phyloP scores from a whole-genome alignment of 2,113 vertebrate genomes.

The Parus major region DNA sequence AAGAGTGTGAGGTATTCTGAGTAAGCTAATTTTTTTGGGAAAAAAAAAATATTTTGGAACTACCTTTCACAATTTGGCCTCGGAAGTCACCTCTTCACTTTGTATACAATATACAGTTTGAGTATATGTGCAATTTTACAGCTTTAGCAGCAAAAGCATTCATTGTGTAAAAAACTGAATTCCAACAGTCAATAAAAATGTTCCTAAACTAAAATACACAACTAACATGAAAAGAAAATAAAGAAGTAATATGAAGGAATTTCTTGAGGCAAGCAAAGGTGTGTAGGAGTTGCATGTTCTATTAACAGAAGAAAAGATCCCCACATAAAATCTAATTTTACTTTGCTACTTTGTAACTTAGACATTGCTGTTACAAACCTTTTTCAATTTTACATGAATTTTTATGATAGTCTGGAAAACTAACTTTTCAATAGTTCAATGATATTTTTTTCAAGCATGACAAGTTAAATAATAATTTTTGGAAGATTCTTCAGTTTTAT shows the following conservation, averaged over 20 bases:
- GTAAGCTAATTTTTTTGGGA: not conserved
- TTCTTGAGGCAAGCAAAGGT: not conserved
- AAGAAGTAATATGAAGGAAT: not conserved
- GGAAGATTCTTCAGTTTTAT: not conserved
- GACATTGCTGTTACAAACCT: not conserved
- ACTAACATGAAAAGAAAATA: not conserved
- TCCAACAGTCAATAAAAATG: not conserved
- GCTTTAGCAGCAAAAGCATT: not conserved
- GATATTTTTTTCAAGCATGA: not conserved
- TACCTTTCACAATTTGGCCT: not conserved
- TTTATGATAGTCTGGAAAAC: not conserved
- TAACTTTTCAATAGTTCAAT: not conserved
- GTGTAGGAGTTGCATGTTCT: slow-evolving; percentile 16
- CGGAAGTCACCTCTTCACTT: not conserved
- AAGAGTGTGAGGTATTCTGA: not conserved
- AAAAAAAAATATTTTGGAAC: not conserved
- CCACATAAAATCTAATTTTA: slow-evolving; percentile 7
- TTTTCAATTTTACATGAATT: not conserved
- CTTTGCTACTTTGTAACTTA: not conserved
- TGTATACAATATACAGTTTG: not conserved
- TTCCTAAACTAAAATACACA: not conserved
- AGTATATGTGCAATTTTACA: not conserved
- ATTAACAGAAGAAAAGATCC: slow-evolving; percentile 13
- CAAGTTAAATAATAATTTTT: not conserved
- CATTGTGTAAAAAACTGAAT: not conserved